Percentiles rank a stretch among this genome's conserved stretches.
These are phyloP conservation scores for Smithornis capensis DNA, from an alignment of 2,113 vertebrate genomes.

Conservation along the genomic window DNA sequence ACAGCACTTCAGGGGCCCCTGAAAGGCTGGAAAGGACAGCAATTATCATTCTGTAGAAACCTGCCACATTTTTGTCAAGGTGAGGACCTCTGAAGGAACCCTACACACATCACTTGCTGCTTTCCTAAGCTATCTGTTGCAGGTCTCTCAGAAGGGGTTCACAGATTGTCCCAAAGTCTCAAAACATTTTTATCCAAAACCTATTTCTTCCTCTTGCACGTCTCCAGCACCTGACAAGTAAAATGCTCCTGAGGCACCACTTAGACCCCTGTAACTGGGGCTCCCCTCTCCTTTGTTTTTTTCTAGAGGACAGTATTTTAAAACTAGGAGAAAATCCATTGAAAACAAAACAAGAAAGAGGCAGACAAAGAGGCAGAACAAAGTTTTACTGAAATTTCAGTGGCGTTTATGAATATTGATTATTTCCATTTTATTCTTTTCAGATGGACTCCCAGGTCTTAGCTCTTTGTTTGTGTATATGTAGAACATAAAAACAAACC, in stretches of 20 bases:
- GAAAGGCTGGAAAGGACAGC: neutral
- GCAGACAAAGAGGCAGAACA: neutral
- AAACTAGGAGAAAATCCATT: neutral
- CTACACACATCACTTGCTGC: neutral
- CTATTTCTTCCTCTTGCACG: neutral
- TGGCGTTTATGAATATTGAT: neutral
- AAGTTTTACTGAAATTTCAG: neutral
- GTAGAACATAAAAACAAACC: slow-evolving; percentile 35
- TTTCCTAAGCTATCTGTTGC: neutral
- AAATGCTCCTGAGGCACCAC: neutral
- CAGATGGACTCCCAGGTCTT: neutral
- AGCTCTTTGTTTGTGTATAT: neutral
- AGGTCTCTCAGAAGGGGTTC: neutral
- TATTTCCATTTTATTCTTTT: neutral
- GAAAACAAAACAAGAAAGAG: neutral
- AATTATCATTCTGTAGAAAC: neutral
- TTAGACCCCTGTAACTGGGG: neutral
- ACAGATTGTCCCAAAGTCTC: neutral
- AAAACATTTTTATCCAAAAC: neutral
- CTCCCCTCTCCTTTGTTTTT: neutral
- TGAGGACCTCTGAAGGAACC: neutral
- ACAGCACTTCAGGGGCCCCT: neutral
- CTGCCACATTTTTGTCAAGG: neutral
- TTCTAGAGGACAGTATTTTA: neutral
- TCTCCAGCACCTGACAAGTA: neutral